Base-by-base conservation (phyloP, 1,140 invertebrate species). In the Brachionus sp. region DNA sequence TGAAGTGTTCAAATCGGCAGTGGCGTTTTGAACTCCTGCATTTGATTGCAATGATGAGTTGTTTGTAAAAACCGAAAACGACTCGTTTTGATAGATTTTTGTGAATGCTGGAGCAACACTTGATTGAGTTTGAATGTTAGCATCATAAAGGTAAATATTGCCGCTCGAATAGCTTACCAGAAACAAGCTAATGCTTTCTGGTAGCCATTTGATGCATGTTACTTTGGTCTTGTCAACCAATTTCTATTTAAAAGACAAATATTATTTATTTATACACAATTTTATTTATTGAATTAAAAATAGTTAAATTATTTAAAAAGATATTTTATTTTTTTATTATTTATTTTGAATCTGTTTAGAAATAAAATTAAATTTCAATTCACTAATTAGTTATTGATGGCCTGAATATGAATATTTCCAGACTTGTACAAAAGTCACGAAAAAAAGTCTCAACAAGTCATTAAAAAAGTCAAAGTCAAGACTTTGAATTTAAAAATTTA, bases 131-230 rank as follows among this genome's bases (percentile, higher is more conserved):
- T 70, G 37, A 66, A 97, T 90, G 88, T 98, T 95, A 89, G 97
- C 95, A 89, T 98, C 97, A 90, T 98, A 99, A 19, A 98, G 91
- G 91, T 98, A 98, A 86, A 99, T 91, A 86, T 98, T 94, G n/a
- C 97, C 97, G 84, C 95, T 98, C 70, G 93, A 92, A 89, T 99
- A 95, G 23, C 96, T 94, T 66, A 95, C 95, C 82, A 98, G 90
- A 90, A 99, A 99, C 85, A 96, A 90, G 86, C 96, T 95, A 84
- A 92, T 92, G 39, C 95, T 96, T 70, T 93, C 93, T 16, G 97
- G 97, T 83, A 99, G 92, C 97, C 97, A 99, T 87, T 94, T 93
- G 86, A 99, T 93, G 89, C 97, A 98, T n/a, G 97, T 99, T 84
- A 98, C 97, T 90, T 95, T 94, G 78, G 93, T 96, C 90, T 98